These are phyloP conservation scores for Oncopodura yosiiana DNA, from an alignment of 1,140 invertebrate species.

Conservation along the genomic window DNA sequence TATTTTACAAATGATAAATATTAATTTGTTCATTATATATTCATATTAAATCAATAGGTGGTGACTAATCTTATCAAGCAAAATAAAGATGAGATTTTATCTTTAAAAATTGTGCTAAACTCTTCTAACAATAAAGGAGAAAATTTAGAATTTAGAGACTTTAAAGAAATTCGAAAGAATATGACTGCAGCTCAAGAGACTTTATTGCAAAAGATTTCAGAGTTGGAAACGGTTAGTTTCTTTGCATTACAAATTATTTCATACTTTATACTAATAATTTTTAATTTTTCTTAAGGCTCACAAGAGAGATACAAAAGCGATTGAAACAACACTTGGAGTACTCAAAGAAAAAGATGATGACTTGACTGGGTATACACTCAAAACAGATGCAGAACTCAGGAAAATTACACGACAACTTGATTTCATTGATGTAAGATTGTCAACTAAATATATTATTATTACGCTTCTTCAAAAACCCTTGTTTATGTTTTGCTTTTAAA, in stretches of 20 bases:
- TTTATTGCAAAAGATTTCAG: slow-evolving; percentile 14
- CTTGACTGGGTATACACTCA: background rate
- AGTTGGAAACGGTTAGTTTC: slow-evolving; percentile 18
- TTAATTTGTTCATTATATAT: background rate
- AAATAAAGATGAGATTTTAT: too few species aligned
- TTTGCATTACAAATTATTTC: background rate
- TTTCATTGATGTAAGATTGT: slow-evolving; percentile 21
- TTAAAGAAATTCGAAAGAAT: slow-evolving; percentile 1
- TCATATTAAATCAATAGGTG: background rate
- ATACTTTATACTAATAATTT: background rate
- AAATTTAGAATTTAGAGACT: slow-evolving; percentile 3
- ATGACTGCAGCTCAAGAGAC: slow-evolving; percentile 15
- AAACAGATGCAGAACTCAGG: slow-evolving; percentile 9
- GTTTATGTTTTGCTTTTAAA: background rate
- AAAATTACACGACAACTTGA: slow-evolving; percentile 22
- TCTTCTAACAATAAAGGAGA: background rate
- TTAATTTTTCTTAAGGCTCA: too few species aligned
- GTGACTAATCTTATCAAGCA: too few species aligned
- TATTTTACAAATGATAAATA: background rate
- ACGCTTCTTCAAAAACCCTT: background rate
- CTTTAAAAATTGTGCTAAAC: too few species aligned
- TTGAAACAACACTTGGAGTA: too few species aligned
- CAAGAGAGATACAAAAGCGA: too few species aligned
- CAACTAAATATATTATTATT: too few species aligned
- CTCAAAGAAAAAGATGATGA: background rate